These are phyloP conservation scores for Acomys russatus DNA, from an alignment of 2,797 vertebrate species.

Conservation along the genomic window DNA sequence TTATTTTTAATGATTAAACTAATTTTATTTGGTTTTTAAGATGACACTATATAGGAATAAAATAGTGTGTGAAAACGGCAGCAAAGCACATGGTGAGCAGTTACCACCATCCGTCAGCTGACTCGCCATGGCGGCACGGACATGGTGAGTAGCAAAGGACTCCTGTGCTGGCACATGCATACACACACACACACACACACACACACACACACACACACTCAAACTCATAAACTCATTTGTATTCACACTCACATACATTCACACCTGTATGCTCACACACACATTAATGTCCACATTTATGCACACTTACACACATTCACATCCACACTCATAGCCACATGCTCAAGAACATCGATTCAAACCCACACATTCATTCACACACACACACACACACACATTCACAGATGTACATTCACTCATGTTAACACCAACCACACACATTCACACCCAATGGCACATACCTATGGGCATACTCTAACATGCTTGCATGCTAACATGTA, in stretches of 20 bases:
- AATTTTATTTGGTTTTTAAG: not conserved
- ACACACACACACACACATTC: not conserved
- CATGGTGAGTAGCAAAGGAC: not conserved
- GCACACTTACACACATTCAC: not conserved
- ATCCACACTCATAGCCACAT: not conserved
- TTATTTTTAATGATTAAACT: not conserved
- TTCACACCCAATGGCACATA: not conserved
- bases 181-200: not conserved
- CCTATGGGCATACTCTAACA: not conserved
- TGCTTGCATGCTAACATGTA: no score
- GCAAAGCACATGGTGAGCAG: rapidly evolving
- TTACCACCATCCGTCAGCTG: no score
- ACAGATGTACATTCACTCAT: not conserved
- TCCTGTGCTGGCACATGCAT: not conserved
- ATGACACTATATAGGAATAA: not conserved
- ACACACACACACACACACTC: not conserved
- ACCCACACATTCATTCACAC: not conserved
- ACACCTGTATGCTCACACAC: no score
- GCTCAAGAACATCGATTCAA: not conserved
- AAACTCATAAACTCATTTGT: not conserved
- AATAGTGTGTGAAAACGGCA: rapidly evolving
- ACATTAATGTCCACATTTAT: not conserved
- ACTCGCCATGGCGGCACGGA: no score
- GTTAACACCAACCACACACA: not conserved
- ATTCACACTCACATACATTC: not conserved